phyloP scores from a whole-genome alignment of 2,888 invertebrate genomes.

The Sepioteuthis lessoniana region DNA sequence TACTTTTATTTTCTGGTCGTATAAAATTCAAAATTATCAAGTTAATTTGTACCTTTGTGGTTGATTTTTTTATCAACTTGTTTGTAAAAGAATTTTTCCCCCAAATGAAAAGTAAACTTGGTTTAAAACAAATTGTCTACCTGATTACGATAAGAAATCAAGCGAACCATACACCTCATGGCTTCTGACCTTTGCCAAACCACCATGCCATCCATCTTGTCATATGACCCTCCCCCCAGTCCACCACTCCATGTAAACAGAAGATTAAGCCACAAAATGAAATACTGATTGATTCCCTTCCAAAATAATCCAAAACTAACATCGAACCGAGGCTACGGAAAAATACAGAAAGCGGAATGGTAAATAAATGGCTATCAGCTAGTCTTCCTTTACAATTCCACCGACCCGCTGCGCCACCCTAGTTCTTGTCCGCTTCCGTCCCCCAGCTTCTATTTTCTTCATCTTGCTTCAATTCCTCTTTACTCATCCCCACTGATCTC shows the following conservation, averaged over 20 bases:
- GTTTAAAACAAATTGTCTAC: not conserved
- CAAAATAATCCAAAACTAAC: not conserved
- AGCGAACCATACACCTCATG: not conserved
- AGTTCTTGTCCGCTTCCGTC: no score
- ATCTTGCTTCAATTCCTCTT: not conserved
- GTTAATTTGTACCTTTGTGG: not conserved
- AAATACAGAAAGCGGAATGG: not conserved
- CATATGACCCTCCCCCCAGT: fast-evolving
- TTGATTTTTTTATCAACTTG: not conserved
- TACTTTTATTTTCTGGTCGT: no score
- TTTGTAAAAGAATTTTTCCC: not conserved
- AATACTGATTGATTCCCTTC: constrained; percentile 33
- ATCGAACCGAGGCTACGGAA: not conserved
- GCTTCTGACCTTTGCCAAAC: not conserved
- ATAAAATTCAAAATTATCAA: not conserved
- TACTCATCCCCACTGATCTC: not conserved
- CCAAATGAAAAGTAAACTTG: not conserved
- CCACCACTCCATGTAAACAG: not conserved
- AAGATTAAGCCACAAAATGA: constrained; percentile 2
- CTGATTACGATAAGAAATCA: not conserved
- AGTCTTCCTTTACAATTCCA: not conserved
- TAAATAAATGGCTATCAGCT: constrained; percentile 33
- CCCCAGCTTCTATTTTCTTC: not conserved
- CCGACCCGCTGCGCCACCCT: not conserved
- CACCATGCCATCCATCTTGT: not conserved